Evolutionary conservation across 2,113 vertebrate genomes (phyloP), one percentile per base, ranked within the genome.

Genomic region (Lethenteron reissneri): DNA sequence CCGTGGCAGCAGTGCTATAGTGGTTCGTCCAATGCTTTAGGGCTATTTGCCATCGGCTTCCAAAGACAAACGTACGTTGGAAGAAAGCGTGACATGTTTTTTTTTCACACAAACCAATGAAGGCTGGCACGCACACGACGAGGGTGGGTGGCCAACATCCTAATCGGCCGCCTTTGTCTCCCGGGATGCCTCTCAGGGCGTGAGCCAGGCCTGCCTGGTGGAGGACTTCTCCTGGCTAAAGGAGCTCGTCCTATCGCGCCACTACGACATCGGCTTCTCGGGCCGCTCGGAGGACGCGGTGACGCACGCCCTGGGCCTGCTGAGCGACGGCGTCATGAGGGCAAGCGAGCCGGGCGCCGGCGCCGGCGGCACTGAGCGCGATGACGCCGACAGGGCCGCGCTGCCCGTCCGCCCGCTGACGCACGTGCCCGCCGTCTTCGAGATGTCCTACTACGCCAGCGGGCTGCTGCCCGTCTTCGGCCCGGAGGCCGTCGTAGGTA

Each of bases 181-280:
- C 41, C 6, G 41, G 41, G 41, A 41, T 41, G 41, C 41, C 41
- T 41, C 41, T 41, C 41, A 41, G 41, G 64, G 64, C 25, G 64
- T 68, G n/a, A 17, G n/a, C 9, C 25, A 17, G 25, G n/a, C 64
- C n/a, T 9, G 9, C n/a, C 25, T 68, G 64, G n/a, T 68, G n/a
- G 64, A 68, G n/a, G 64, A 68, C 64, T 68, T 68, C 64, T 25
- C n/a, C n/a, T 68, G 64, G 64, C 64, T 68, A 9, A 68, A 68
- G 64, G 64, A 68, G 64, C 64, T 17, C n/a, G 64, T 68, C n/a
- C 25, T 68, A 2, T n/a, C 11, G 64, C 64, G 64, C n/a, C n/a
- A 25, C 64, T 68, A 17, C 25, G 64, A 68, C 25, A 25, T 68
- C n/a, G 64, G 64, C n/a, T 68, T 68, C 64, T 68, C 64, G 11